Evolutionary conservation across 2,888 invertebrate species (phyloP), one percentile per base, ranked within the genome.

Genomic region (Rhingia campestris): DNA sequence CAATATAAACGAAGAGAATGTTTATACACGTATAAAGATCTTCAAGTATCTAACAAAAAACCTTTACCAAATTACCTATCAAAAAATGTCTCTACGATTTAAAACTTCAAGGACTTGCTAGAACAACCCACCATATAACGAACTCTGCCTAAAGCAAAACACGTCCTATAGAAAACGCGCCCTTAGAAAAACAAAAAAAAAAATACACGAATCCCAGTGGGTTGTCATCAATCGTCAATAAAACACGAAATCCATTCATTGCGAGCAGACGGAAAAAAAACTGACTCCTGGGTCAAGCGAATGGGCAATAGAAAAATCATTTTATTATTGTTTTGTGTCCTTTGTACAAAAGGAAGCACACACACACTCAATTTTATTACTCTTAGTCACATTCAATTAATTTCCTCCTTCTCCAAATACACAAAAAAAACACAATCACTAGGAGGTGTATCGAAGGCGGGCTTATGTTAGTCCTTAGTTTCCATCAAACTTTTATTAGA

Each of bases 321-420:
- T 72, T 47, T 77, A 64, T 82, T 73, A 63, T 76, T 76, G 43
- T 58, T 69, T 51, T 14, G 30, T 53, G 5, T 32, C 43, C 53
- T 35, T 41, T 41, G 67, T 74, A 49, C 53, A 61, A 66, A 72
- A 70, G 72, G 70, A 49, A 58, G 49, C 56, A 59, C 22, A 43
- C 47, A 70, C 59, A 12, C 51, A 56, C 43, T 22, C 45, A 58
- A 22, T 82, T 82, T 82, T 82, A 82, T 82, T 63, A 64, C 74
- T 51, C 49, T 58, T 69, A 77, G 73, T 82, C 82, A 69, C 69
- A 77, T 82, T 82, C 82, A 82, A 77, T 82, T 82, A 82, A 82
- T 77, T 80, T 59, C 49, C 58, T 43, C 54, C 51, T 56, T 56
- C 63, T 49, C 45, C 39, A 30, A 22, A 56, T n/a, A 12, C n/a